Evolutionary conservation across 2,888 invertebrate species (phyloP), one percentile per base, ranked within the genome.

Genomic region (Caenorhabditis parvicauda): DNA sequence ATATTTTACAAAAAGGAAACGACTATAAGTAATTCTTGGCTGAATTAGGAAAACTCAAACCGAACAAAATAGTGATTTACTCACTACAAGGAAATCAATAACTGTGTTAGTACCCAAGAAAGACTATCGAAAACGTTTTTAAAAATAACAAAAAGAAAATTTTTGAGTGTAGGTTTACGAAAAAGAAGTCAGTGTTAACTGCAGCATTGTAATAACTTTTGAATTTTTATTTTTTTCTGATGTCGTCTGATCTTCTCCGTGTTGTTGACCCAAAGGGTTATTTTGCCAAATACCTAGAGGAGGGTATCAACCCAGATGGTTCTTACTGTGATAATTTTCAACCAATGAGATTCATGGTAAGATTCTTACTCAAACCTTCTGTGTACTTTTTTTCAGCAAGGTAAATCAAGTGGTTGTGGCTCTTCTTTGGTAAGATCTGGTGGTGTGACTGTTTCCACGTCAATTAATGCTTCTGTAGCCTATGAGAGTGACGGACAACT

Each of bases 191-290:
- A n/a, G n/a, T n/a, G n/a, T n/a, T n/a, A n/a, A n/a, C n/a, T n/a
- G n/a, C n/a, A n/a, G n/a, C n/a, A n/a, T n/a, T n/a, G n/a, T n/a
- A n/a, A n/a, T n/a, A n/a, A n/a, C n/a, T n/a, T n/a, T n/a, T n/a
- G n/a, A n/a, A n/a, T n/a, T n/a, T n/a, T n/a, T n/a, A 32, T 12
- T 32, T 9, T 32, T 32, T 9, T 32, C 35, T 35, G 35, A 59
- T 59, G 59, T 61, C 61, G 22, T 56, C 57, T 19, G 61, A 61
- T 46, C 45, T 61, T 21, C 42, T 61, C 6, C 49, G 57, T 19
- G 61, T 44, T 2, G 57, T 61, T 35, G 66, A 69, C 48, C 65
- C 68, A n/a, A 54, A 45, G 29, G 62, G 60, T 1, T 62, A 65
- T 38, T 63, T 53, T 25, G 48, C 58, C 35, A 46, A 50, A 7